A percentile compares a stretch with the other conserved stretches of the same genome.
phyloP scores from a whole-genome alignment of 2,888 invertebrate genomes.

The Conomelus anceps region DNA sequence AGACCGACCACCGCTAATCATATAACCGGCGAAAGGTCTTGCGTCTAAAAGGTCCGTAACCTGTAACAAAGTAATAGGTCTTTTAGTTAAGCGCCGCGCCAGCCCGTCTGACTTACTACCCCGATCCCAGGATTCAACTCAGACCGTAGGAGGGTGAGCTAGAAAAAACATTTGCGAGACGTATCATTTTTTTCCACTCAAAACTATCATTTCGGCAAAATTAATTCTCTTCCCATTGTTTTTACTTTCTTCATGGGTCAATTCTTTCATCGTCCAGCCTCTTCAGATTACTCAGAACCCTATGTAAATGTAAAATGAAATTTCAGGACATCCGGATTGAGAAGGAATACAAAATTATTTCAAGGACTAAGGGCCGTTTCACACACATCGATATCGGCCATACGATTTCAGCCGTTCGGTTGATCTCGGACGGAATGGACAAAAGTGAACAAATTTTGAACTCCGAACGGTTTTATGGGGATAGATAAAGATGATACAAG shows the following conservation, averaged over 20 bases:
- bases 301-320: too few relatives aligned
- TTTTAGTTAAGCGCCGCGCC: background rate
- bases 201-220: background rate
- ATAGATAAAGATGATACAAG: too few relatives aligned
- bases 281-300: background rate
- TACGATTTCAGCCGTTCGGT: background rate
- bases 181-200: background rate
- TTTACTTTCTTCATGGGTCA: background rate
- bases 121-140: background rate
- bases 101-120: too few relatives aligned
- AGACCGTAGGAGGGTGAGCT: background rate
- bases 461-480: too few relatives aligned
- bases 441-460: too few relatives aligned
- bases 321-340: too few relatives aligned
- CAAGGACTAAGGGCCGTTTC: too few relatives aligned
- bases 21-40: background rate
- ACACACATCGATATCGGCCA: too few relatives aligned
- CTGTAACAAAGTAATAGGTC: background rate
- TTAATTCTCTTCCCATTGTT: background rate
- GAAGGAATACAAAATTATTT: too few relatives aligned
- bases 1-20: background rate
- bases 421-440: background rate
- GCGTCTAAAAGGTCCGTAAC: background rate
- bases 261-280: too few relatives aligned
- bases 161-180: background rate